Base-by-base conservation (phyloP, 2,113 vertebrate species). In the Hucho hucho region DNA sequence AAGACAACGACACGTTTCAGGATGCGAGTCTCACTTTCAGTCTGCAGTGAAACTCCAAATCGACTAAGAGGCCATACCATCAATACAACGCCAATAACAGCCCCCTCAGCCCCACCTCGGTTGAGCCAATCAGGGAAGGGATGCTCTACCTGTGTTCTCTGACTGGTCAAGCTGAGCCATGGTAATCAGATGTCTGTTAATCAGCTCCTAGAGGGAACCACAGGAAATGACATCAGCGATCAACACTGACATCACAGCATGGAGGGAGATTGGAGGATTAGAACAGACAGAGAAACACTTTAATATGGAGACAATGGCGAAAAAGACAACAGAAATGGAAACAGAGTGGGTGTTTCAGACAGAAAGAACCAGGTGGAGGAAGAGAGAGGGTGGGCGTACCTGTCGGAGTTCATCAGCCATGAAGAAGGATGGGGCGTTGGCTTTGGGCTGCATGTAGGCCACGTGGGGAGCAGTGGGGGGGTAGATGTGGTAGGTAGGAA, bases 381-480 rank as follows among this genome's bases (percentile, higher is more conserved):
- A 6, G 29, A 43, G 56, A 18, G 58, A 24, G 58, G 2, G n/a
- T 2, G 56, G 43, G 28, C 14, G 9, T 94, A 99, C 98, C 96
- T 99, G 98, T 89, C 97, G 93, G 67, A 99, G 97, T 82, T 99
- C 98, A 77, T 99, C 98, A 16, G 96, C 94, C 98, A 99, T 99
- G 83, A 99, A 99, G 89, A 99, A 99, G 65, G 98, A 98, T 83
- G 98, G 98, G 84, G 98, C 98, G 53, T 99, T 99, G 78, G 98
- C 98, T 95, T 99, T 99, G 13, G 97, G 98, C 79, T 99, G 98
- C 98, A 99, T 99, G 80, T 99, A 99, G 83, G 97, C 96, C 93
- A 99, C 97, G 64, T 99, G 96, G 83, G 98, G 97, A 66, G 97
- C 96, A 29, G 96, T 96, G 83, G 97, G 96, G 88, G 98, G 98